Evolutionary conservation across 2,888 invertebrate genomes (phyloP), one percentile per base, ranked within the genome.

Genomic region (Parnassius orleans): DNA sequence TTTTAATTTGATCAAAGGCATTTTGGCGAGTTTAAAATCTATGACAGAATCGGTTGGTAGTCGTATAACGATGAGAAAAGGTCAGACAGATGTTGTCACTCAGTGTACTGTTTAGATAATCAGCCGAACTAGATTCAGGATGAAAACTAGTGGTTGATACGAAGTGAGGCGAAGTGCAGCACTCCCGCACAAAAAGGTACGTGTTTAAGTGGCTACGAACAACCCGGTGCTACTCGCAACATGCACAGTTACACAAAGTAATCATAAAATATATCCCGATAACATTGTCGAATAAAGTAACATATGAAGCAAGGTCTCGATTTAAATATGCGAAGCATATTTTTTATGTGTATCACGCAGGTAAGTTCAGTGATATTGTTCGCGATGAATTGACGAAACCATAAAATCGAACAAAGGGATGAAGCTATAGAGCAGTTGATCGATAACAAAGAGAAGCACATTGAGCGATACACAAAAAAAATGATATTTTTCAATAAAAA

Each of bases 381-480:
- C 14, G 19, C 19, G 24, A 9, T 14, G 57, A 12, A 50, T 54
- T 48, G 44, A 24, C 14, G 11, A 42, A 24, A 42, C 44, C 24
- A 42, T 14, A 53, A 19, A 57, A 61, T 47, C 42, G 50, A 19
- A 60, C 59, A 55, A 58, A 57, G 55, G 33, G 14, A 33, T 14
- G 5, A 15, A 58, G 51, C n/a, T 44, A 46, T 48, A 24, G n/a
- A 69, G 69, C 69, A 69, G 66, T 68, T 70, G 70, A 70, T 70
- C 60, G 63, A 15, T 19, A 44, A 52, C 62, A 68, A 66, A 65
- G 10, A 53, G 19, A 42, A 52, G 46, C 47, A 57, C 53, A 43
- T 15, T 57, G 47, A 57, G 14, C 10, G 19, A 57, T 48, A 53
- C 41, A 24, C 42, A 9, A 9, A 19, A 53, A 50, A 48, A 33